phyloP scores from a whole-genome alignment of 2,113 vertebrate genomes.

The Thamnophis sirtalis region DNA sequence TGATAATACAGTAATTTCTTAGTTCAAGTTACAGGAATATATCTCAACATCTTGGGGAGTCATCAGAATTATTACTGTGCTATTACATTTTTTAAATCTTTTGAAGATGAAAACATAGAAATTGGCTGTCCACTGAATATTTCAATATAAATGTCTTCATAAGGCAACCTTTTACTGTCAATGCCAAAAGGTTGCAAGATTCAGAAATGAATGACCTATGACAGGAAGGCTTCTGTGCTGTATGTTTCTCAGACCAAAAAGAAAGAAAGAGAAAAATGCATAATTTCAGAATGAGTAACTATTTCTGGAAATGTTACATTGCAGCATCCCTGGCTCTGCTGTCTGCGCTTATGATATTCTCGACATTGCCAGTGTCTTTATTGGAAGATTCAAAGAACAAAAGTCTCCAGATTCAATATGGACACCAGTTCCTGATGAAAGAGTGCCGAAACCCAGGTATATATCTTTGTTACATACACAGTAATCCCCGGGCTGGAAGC shows the following conservation, averaged over 20 bases:
- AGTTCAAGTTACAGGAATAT: background rate
- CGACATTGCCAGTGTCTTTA: constrained; percentile 90
- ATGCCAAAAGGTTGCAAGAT: constrained; percentile 32
- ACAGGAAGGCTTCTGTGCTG: constrained; percentile 46
- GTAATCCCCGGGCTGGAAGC: background rate
- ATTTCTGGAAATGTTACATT: constrained; percentile 61
- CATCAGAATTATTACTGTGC: constrained; percentile 28
- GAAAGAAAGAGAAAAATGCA: constrained; percentile 6
- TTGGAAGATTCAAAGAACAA: constrained; percentile 96
- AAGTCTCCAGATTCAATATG: constrained; percentile 96
- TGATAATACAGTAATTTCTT: constrained; percentile 4
- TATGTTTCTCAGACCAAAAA: constrained; percentile 36
- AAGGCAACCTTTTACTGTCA: constrained; percentile 43
- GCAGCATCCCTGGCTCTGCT: constrained; percentile 95
- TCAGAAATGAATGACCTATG: constrained; percentile 37
- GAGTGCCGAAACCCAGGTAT: constrained; percentile 94
- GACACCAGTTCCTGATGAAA: constrained; percentile 95
- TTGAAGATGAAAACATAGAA: constrained; percentile 41
- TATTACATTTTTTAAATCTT: constrained; percentile 31
- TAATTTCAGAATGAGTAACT: constrained; percentile 56
- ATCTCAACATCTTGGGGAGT: constrained; percentile 4
- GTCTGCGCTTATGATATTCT: constrained; percentile 98
- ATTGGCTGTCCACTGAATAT: constrained; percentile 19
- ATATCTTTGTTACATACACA: background rate
- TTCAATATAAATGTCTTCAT: constrained; percentile 29